A percentile compares a stretch with the other conserved stretches of the same genome.
Evolutionary conservation across 2,888 invertebrate genomes (phyloP).

Genomic region (Hymenopus coronatus): DNA sequence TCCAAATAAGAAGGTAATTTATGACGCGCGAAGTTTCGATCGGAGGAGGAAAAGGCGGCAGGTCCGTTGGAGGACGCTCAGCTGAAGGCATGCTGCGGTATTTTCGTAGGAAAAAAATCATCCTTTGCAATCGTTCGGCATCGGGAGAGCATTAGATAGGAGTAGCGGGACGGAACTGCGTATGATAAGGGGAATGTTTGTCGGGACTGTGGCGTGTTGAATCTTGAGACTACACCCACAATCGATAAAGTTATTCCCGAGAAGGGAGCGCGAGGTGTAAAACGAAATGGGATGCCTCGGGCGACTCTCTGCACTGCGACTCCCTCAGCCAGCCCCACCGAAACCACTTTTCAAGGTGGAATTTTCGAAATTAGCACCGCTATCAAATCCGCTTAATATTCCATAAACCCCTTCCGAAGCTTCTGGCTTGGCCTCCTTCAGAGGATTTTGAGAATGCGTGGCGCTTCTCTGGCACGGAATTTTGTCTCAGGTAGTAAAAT

Average conservation of each 20-base stretch:
- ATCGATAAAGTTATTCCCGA: slow-evolving; percentile 2
- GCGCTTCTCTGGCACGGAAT: not conserved
- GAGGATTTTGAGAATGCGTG: not conserved
- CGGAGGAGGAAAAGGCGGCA: not conserved
- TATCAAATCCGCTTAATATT: not conserved
- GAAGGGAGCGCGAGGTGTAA: not conserved
- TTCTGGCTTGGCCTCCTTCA: not conserved
- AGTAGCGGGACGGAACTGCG: not conserved
- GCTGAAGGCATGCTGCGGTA: not conserved
- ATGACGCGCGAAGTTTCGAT: not conserved
- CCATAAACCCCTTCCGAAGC: not conserved
- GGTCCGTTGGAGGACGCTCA: not conserved
- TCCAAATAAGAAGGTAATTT: too few relatives aligned
- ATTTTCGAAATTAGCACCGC: not conserved
- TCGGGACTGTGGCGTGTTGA: not conserved
- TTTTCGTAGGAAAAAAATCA: not conserved
- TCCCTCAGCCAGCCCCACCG: not conserved
- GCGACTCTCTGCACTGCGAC: not conserved
- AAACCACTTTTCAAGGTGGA: not conserved
- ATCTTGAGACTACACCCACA: not conserved
- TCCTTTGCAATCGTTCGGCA: not conserved
- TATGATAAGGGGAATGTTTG: not conserved
- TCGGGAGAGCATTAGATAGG: not conserved
- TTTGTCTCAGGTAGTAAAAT: not conserved
- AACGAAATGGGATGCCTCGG: slow-evolving; percentile 3